Evolutionary conservation across 2,888 invertebrate species (phyloP), one percentile per base, ranked within the genome.

Genomic region (Drosophila paranaensis): DNA sequence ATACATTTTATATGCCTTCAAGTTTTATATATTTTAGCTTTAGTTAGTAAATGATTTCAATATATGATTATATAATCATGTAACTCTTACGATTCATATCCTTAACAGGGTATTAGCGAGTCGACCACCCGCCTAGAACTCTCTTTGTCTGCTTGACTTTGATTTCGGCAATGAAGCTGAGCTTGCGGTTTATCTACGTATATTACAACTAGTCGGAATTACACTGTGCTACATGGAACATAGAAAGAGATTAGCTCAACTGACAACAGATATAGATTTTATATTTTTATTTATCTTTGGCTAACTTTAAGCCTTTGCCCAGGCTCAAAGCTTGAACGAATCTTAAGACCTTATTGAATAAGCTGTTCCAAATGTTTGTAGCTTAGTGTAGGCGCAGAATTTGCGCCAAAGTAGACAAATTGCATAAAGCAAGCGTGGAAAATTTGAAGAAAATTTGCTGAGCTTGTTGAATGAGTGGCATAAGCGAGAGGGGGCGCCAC

Each of bases 371-470:
- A 33, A 27, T 13, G 20, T 35, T 46, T 75, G 82, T 50, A 48
- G 74, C 1, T 27, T 16, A 82, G 82, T 82, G 88, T 85, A 67
- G 66, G 56, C 63, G 60, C 55, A 74, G 78, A 87, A 81, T 81
- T 71, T 27, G 27, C 74, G 65, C 54, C 16, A 80, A 86, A 88
- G 83, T 68, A 71, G 75, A 81, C 84, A 89, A 89, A 89, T 89
- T 89, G 76, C 88, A 84, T 73, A 76, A 87, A 88, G 82, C 77
- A 84, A 88, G 88, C 84, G 89, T 88, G 89, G 85, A 84, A 89
- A 89, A 88, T 88, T 79, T 88, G 74, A 84, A 73, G 88, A 84
- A 84, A 77, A 73, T 72, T 71, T 66, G 66, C 61, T 60, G 48
- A 62, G 79, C 63, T 51, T 55, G 61, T 61, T 63, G 55, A 27